Evolutionary conservation across 2,797 vertebrate species (phyloP).

Genomic region (Pangasius djambal): DNA sequence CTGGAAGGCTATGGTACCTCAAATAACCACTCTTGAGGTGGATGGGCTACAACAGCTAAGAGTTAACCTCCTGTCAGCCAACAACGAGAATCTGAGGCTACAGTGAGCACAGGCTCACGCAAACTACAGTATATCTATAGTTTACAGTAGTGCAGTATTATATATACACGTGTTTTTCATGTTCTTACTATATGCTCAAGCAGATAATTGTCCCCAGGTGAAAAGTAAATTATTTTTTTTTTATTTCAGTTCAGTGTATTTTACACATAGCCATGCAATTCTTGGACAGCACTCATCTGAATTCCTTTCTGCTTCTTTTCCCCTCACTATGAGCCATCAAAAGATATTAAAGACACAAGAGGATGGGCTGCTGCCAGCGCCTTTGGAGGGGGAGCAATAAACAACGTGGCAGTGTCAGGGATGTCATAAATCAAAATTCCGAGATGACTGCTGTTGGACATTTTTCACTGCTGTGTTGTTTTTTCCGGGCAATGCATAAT

Average conservation of each 20-base stretch:
- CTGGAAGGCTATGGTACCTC: background rate
- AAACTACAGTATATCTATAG: background rate
- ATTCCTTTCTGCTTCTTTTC: conserved; percentile 52
- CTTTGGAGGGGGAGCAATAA: conserved; percentile 62
- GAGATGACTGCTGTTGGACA: conserved; percentile 60
- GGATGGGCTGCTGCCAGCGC: conserved; percentile 50
- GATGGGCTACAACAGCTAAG: background rate
- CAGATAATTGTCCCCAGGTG: conserved; percentile 65
- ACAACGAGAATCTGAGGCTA: background rate
- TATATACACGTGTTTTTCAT: background rate
- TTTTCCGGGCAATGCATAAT: conserved; percentile 57
- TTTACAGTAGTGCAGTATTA: background rate
- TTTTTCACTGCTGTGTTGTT: conserved; percentile 52
- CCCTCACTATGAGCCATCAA: conserved; percentile 57
- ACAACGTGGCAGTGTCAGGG: conserved; percentile 63
- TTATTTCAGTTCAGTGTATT: conserved; percentile 32
- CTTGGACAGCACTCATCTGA: conserved; percentile 47
- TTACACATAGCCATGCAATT: conserved; percentile 58
- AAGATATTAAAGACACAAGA: conserved; percentile 65
- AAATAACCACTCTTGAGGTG: background rate
- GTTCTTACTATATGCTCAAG: background rate
- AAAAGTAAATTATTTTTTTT: conserved; percentile 30
- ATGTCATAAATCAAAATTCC: conserved; percentile 66
- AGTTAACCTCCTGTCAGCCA: background rate
- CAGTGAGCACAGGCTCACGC: background rate